A percentile compares a stretch with the other conserved stretches of the same genome.
Conservation (phyloP, 2,797 vertebrate species). For the Xiphophorus birchmanni region DNA sequence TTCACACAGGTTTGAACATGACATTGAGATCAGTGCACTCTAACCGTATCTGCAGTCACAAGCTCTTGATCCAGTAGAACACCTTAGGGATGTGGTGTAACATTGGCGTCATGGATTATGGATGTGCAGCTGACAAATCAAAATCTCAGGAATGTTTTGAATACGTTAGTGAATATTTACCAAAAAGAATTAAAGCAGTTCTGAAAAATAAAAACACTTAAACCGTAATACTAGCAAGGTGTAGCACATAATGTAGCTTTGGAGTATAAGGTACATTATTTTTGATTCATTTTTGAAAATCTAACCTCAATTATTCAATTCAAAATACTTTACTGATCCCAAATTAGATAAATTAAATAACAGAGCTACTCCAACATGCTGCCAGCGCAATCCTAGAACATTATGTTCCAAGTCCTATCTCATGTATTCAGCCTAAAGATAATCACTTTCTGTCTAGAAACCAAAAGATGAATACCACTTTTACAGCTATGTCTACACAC, state of each 20-base stretch:
- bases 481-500: neutral
- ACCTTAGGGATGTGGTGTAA: neutral
- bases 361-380: no score
- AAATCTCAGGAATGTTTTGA: neutral
- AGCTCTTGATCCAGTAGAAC: neutral
- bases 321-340: no score
- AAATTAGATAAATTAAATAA: no score
- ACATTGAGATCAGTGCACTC: neutral
- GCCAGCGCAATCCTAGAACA: no score
- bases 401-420: constrained; percentile 46
- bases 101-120: neutral
- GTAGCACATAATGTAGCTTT: neutral
- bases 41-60: neutral
- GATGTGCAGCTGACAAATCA: neutral
- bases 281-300: constrained; percentile 53
- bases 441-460: neutral
- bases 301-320: constrained; percentile 24
- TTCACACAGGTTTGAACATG: neutral
- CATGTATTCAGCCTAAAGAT: constrained; percentile 9
- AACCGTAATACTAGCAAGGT: neutral
- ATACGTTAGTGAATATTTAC: neutral
- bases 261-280: constrained; percentile 40
- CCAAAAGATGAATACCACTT: constrained; percentile 4
- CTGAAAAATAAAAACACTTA: neutral
- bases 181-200: neutral